These are phyloP conservation scores for Styela clava DNA, from an alignment of 23 tunicate genomes.

Conservation along the genomic window DNA sequence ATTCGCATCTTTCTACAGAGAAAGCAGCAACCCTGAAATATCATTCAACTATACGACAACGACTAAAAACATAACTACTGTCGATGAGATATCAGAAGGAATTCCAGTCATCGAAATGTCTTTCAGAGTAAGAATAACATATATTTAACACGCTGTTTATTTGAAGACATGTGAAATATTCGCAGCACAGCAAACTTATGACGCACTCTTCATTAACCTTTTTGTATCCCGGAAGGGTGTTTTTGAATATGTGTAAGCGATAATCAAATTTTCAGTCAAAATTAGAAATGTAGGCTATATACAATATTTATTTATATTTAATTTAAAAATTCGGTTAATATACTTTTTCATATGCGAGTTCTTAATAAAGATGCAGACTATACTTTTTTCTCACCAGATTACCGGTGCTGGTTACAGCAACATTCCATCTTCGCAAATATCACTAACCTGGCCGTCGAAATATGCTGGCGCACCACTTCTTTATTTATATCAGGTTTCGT, in stretches of 20 bases:
- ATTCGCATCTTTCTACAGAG: neutral
- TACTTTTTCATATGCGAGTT: too few species aligned
- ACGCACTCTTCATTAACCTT: too few species aligned
- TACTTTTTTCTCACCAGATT: slow-evolving; percentile 41
- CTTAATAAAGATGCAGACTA: too few species aligned
- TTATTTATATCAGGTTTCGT: slow-evolving; percentile 36
- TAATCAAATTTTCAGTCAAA: too few species aligned
- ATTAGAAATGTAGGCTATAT: too few species aligned
- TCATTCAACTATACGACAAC: slow-evolving; percentile 50
- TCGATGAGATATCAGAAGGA: slow-evolving; percentile 24
- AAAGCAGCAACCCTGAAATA: neutral
- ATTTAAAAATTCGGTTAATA: too few species aligned
- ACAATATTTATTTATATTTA: too few species aligned
- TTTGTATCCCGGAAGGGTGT: too few species aligned
- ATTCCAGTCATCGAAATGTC: neutral
- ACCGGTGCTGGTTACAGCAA: slow-evolving; percentile 50
- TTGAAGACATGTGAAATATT: too few species aligned
- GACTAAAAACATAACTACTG: slow-evolving; percentile 36
- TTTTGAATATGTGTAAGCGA: too few species aligned
- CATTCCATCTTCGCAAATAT: slow-evolving; percentile 47
- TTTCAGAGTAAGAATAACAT: neutral
- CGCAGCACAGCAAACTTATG: too few species aligned
- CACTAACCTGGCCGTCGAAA: slow-evolving; percentile 37
- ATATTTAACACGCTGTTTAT: neutral
- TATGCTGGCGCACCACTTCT: slow-evolving; percentile 32